phyloP scores from a whole-genome alignment of 2,113 vertebrate species.

The Mobula hypostoma region DNA sequence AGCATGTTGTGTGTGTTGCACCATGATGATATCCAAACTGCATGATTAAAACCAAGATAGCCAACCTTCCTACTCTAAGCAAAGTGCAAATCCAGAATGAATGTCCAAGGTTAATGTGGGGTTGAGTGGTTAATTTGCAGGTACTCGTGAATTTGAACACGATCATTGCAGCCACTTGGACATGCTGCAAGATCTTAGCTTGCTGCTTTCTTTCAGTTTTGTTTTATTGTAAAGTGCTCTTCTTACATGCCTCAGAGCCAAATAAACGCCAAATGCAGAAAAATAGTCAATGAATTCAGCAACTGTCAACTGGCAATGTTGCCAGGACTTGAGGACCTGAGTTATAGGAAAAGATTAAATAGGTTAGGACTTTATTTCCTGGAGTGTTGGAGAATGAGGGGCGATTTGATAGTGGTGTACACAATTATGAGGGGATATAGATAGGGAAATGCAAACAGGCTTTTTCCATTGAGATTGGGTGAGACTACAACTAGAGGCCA shows the following conservation, averaged over 20 bases:
- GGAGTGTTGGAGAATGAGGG: too few relatives aligned
- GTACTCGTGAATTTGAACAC: neutral
- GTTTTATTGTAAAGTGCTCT: neutral
- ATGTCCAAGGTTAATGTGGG: neutral
- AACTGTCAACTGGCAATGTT: too few relatives aligned
- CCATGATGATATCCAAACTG: constrained; percentile 24
- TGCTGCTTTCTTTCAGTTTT: neutral
- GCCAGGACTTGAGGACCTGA: too few relatives aligned
- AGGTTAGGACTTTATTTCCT: too few relatives aligned
- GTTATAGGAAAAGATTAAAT: too few relatives aligned
- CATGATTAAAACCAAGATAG: neutral
- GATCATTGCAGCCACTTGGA: neutral
- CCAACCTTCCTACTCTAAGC: neutral
- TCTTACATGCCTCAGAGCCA: neutral
- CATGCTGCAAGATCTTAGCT: neutral
- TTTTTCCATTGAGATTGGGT: too few relatives aligned
- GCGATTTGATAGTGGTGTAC: too few relatives aligned
- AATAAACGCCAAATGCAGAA: neutral
- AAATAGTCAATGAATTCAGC: neutral
- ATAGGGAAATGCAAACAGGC: too few relatives aligned
- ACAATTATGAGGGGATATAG: too few relatives aligned
- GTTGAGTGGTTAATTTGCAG: neutral
- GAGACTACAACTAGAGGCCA: too few relatives aligned
- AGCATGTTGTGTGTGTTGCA: constrained; percentile 6
- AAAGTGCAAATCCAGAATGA: neutral